These are phyloP conservation scores for Hoplodrina blanda DNA, from an alignment of 2,888 invertebrate genomes.

Conservation along the genomic window DNA sequence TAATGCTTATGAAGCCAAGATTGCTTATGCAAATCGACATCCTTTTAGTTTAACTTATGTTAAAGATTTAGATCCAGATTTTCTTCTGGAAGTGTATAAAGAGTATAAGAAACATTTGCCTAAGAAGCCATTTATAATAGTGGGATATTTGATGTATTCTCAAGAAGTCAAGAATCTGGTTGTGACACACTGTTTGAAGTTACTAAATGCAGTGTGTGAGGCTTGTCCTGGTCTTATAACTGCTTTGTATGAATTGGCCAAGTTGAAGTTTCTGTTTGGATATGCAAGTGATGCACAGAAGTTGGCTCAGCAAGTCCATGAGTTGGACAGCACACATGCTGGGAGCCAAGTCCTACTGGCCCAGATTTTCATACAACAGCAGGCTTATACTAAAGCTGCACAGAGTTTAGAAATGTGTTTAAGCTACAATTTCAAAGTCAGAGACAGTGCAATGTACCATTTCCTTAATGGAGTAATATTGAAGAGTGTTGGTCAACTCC, in stretches of 20 bases:
- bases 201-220: conserved; percentile 93
- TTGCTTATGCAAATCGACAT: conserved; percentile 81
- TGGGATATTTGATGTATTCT: conserved; percentile 83
- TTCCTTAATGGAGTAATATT: conserved; percentile 96
- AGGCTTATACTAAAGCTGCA: conserved; percentile 94
- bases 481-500: conserved; percentile 93
- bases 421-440: conserved; percentile 97
- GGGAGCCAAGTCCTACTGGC: conserved; percentile 97
- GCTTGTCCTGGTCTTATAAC: conserved; percentile 95
- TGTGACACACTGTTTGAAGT: conserved; percentile 90
- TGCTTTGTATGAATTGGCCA: conserved; percentile 93
- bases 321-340: conserved; percentile 94
- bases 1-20: conserved; percentile 91
- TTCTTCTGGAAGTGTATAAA: conserved; percentile 94
- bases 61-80: conserved; percentile 95
- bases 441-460: conserved; percentile 97
- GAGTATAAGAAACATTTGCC: conserved; percentile 95
- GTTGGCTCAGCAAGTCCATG: conserved; percentile 93
- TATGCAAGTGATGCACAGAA: conserved; percentile 93
- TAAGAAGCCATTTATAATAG: conserved; percentile 89
- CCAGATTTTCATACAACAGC: conserved; percentile 94
- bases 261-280: conserved; percentile 95
- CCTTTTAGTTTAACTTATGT: conserved; percentile 95
- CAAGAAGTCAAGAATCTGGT: conserved; percentile 86
- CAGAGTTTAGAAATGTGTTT: conserved; percentile 97